These are phyloP conservation scores for Cavia aperea DNA, from an alignment of 2,113 vertebrate species.

Conservation along the genomic window DNA sequence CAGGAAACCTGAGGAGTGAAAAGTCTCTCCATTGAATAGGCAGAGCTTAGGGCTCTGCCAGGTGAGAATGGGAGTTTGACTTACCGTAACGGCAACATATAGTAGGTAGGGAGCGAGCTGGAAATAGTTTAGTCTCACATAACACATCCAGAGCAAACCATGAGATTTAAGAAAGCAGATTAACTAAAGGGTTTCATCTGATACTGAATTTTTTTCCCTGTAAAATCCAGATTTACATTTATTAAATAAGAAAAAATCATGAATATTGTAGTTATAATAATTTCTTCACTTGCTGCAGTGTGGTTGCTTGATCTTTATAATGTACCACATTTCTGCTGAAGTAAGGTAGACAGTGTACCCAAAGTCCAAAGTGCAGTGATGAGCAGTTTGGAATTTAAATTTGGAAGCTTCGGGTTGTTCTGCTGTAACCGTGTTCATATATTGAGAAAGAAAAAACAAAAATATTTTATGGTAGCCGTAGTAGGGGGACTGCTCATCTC, in stretches of 20 bases:
- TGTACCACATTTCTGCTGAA: background rate
- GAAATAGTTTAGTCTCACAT: slow-evolving; percentile 19
- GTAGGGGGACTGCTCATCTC: background rate
- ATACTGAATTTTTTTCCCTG: background rate
- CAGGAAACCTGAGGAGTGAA: background rate
- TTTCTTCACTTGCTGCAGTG: background rate
- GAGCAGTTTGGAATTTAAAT: background rate
- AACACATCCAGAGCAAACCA: background rate
- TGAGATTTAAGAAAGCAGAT: slow-evolving; percentile 11
- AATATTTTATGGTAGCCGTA: background rate
- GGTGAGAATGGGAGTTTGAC: background rate
- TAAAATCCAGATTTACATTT: slow-evolving; percentile 35
- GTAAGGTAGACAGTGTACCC: background rate
- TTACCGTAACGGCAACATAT: background rate
- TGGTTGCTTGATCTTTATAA: background rate
- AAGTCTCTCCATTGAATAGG: background rate
- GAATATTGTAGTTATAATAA: background rate
- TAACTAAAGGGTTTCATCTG: background rate
- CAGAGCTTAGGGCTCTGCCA: background rate
- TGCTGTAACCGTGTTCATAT: background rate
- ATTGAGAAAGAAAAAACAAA: slow-evolving; percentile 17
- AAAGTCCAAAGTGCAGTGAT: background rate
- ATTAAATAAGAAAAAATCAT: background rate
- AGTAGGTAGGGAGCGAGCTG: background rate
- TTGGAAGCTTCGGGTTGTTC: background rate